Evolutionary conservation across 1,140 invertebrate genomes (phyloP).

Genomic region (Trichomalopsis sarcophagae): DNA sequence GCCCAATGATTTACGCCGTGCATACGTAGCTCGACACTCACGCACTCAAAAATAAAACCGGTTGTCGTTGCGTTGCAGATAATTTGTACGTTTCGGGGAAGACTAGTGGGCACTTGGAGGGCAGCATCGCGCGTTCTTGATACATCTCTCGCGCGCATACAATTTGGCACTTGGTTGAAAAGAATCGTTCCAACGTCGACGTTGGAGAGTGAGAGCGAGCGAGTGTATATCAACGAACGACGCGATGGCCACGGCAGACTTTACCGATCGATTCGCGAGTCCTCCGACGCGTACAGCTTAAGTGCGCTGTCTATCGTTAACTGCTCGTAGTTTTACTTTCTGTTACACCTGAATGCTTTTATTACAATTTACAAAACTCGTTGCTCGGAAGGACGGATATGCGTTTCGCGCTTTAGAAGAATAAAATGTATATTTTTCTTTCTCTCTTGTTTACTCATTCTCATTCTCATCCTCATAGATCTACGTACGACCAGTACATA

Average conservation of each 20-base stretch:
- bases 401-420: conserved; percentile 40
- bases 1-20: conserved; percentile 33
- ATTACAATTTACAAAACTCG: conserved; percentile 24
- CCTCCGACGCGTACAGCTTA: conserved; percentile 36
- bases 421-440: conserved; percentile 34
- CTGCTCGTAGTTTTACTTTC: conserved; percentile 42
- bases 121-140: not conserved
- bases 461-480: not conserved
- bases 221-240: conserved; percentile 1
- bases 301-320: conserved; percentile 26
- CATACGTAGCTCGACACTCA: conserved; percentile 12
- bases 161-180: conserved; percentile 36
- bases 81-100: conserved; percentile 42
- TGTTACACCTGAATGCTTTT: conserved; percentile 5
- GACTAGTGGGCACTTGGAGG: conserved; percentile 29
- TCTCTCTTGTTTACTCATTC: not conserved
- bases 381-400: conserved; percentile 42
- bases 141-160: not conserved
- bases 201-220: not conserved
- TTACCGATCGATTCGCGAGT: conserved; percentile 35
- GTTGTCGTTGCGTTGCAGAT: not conserved
- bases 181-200: not conserved
- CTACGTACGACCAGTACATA: conserved; percentile 43
- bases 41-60: conserved; percentile 18
- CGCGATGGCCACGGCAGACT: conserved; percentile 31